Percentiles rank a stretch among this genome's conserved stretches.
Conservation (phyloP, 2,888 invertebrate genomes). For the Pachydiplax longipennis region DNA sequence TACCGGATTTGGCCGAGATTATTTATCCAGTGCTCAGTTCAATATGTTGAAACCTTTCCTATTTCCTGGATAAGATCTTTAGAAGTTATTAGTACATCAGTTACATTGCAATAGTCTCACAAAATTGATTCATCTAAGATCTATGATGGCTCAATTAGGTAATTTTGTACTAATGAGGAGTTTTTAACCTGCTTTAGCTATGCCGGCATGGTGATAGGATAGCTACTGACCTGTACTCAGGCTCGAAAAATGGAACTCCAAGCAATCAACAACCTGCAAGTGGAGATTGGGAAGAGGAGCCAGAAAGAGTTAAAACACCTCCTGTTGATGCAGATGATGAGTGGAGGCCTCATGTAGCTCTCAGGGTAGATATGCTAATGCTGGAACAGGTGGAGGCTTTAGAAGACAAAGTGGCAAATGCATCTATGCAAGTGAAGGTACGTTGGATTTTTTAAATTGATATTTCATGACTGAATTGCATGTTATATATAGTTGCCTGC, state of each 20-base stretch:
- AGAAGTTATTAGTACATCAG: too few relatives aligned
- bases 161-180: neutral
- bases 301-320: constrained; percentile 56
- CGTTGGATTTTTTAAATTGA: neutral
- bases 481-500: too few relatives aligned
- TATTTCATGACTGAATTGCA: too few relatives aligned
- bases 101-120: too few relatives aligned
- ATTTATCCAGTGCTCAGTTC: too few relatives aligned
- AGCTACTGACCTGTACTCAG: constrained; percentile 64
- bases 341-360: constrained; percentile 73
- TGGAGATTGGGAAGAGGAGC: neutral
- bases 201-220: constrained; percentile 67
- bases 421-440: constrained; percentile 86
- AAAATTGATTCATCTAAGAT: too few relatives aligned
- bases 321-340: constrained; percentile 62
- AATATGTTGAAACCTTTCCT: too few relatives aligned
- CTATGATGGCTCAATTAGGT: too few relatives aligned
- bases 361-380: constrained; percentile 81
- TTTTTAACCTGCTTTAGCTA: constrained; percentile 46
- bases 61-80: too few relatives aligned
- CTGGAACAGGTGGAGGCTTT: constrained; percentile 84
- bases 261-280: neutral
- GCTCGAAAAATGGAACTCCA: constrained; percentile 51
- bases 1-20: too few relatives aligned
- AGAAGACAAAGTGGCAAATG: constrained; percentile 87